Evolutionary conservation across 2,888 invertebrate species (phyloP), one percentile per base, ranked within the genome.

Genomic region (Drosophila austrosaltans): DNA sequence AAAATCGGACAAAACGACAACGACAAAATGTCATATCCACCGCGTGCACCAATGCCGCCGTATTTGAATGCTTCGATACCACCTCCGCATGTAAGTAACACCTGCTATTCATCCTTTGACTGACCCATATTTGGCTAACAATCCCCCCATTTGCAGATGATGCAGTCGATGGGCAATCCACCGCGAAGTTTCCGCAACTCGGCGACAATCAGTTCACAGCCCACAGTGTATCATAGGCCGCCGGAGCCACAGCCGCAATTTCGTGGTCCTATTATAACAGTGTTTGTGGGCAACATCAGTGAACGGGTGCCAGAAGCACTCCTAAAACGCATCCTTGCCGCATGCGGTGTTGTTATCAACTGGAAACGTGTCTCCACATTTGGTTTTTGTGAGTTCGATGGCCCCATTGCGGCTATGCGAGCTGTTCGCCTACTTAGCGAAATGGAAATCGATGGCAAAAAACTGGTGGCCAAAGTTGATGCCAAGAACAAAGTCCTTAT

Each of bases 301-400:
- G 97, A 98, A 82, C 95, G 97, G 82, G 98, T 98, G 48, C 98
- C 98, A 0, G 99, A 99, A 93, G 95, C 96, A 8, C 97, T 99
- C 96, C 96, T 99, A 44, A 95, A 98, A 80, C 96, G 97, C 83
- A 95, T 99, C 90, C 93, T 99, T 63, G 95, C 96, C 90, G 96
- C 98, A 64, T 99, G 99, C 93, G 99, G 99, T 3, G 96, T 96
- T 73, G 98, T 99, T 60, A 94, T 97, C 12, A 97, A 96, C 85
- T 99, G 99, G 99, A 99, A 99, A 93, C 94, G 99, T 71, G 98
- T 99, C 20, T 97, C 98, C 91, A 98, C 97, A 1, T 99, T 99
- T 93, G 99, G 99, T 8, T 99, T 99, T 93, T 98, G 99, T 93
- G 99, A 99, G 93, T 98, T 97, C 93, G 97, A 97, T 79, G 96